Evolutionary conservation across 2,888 invertebrate genomes (phyloP).

Genomic region (Gerosis bhagava): DNA sequence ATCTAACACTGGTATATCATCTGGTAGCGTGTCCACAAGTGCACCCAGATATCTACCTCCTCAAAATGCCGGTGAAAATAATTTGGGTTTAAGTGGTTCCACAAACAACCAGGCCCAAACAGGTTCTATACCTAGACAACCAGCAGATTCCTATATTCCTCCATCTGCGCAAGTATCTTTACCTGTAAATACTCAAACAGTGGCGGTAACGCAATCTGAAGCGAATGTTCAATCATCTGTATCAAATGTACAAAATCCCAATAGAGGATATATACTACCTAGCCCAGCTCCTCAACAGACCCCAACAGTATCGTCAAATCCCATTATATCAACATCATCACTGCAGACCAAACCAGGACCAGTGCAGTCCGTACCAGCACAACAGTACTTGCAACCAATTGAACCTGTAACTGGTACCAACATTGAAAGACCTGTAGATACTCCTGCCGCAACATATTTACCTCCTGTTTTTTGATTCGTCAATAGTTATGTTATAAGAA

Average conservation of each 20-base stretch:
- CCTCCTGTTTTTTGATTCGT: constrained; percentile 61
- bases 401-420: constrained; percentile 28
- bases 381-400: constrained; percentile 49
- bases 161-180: constrained; percentile 31
- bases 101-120: constrained; percentile 29
- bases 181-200: constrained; percentile 5
- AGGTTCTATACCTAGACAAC: constrained; percentile 28
- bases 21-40: constrained; percentile 50
- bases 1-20: constrained; percentile 25
- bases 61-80: constrained; percentile 26
- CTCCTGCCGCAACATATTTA: constrained; percentile 60
- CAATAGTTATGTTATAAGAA: background rate
- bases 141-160: constrained; percentile 46
- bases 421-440: constrained; percentile 38
- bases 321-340: constrained; percentile 3
- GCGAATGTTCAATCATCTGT: constrained; percentile 29
- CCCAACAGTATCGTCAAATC: background rate
- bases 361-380: constrained; percentile 18
- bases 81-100: constrained; percentile 33
- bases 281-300: constrained; percentile 26
- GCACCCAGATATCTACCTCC: constrained; percentile 68
- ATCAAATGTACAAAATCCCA: constrained; percentile 32
- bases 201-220: constrained; percentile 11
- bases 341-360: constrained; percentile 14
- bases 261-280: constrained; percentile 40